Evolutionary conservation across 2,888 invertebrate species (phyloP).

Genomic region (Argyresthia albistria): DNA sequence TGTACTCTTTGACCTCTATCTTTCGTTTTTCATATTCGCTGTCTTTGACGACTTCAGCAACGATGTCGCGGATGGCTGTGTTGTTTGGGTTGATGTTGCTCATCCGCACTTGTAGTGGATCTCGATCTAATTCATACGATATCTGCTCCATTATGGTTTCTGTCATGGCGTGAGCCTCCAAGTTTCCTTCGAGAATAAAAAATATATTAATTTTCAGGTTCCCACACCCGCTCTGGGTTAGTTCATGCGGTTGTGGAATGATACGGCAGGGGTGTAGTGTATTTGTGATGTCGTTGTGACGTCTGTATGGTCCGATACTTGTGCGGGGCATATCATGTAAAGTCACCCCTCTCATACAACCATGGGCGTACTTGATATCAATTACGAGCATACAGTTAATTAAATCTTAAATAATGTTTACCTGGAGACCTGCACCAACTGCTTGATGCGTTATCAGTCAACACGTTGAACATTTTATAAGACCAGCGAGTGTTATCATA

Average conservation of each 20-base stretch:
- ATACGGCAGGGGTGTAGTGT: neutral
- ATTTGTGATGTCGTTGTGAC: neutral
- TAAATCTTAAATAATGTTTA: constrained; percentile 23
- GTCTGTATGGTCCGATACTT: neutral
- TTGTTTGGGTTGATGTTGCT: constrained; percentile 74
- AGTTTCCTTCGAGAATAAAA: constrained; percentile 44
- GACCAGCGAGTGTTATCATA: constrained; percentile 71
- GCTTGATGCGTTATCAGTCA: constrained; percentile 76
- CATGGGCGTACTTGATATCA: neutral
- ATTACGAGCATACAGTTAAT: too few relatives aligned
- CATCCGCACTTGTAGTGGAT: constrained; percentile 71
- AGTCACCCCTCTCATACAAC: neutral
- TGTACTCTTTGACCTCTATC: constrained; percentile 67
- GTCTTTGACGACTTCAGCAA: too few relatives aligned
- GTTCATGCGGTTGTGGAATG: neutral
- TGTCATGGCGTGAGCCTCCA: constrained; percentile 72
- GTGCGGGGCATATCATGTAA: neutral
- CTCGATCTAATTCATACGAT: constrained; percentile 66
- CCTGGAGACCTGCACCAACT: constrained; percentile 80
- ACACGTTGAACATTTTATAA: constrained; percentile 44
- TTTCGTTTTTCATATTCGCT: constrained; percentile 68
- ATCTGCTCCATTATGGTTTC: constrained; percentile 81
- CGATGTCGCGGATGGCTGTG: constrained; percentile 59
- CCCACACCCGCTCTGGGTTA: too few relatives aligned
- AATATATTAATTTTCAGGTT: neutral